Evolutionary conservation across 2,113 vertebrate genomes (phyloP), one percentile per base, ranked within the genome.

Genomic region (Lepisosteus oculatus): DNA sequence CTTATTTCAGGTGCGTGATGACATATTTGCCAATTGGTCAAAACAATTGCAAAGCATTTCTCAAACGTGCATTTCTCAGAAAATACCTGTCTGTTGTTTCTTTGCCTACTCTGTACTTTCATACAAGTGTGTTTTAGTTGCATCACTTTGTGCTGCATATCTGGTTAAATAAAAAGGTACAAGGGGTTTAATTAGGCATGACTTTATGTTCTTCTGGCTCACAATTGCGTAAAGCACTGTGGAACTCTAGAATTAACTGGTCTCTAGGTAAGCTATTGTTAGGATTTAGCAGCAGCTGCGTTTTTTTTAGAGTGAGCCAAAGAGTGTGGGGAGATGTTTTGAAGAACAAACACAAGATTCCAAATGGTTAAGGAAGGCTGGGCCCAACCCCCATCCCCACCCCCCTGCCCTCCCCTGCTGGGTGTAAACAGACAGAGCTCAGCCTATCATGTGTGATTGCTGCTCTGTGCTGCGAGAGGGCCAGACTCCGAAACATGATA

Each of bases 371-470:
- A 83, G 86, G 80, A 77, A 76, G 71, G 87, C 67, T 79, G 72
- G 67, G 79, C 86, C 77, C 91, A 73, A 79, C 88, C 86, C 87
- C 81, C 72, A 51, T 87, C 71, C 85, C 75, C 77, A 80, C 82
- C 86, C 71, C 41, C 8, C 8, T 15, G 59, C 45, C 76, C 68
- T 84, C 65, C 84, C 72, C 72, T 80, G 77, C 84, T 87, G 80
- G 87, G 84, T 88, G 91, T 89, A 87, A 89, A 90, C 88, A 86
- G 87, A 80, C 80, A 73, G 83, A 84, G 81, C 90, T 90, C 92
- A 94, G 94, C 93, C 93, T 94, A 95, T 95, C 90, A 89, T 85
- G 89, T 90, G 89, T 87, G 91, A 88, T 85, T 83, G 91, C 87
- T 74, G 86, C 79, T 78, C 79, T 75, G 87, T 81, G 88, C 88